phyloP scores from a whole-genome alignment of 2,888 invertebrate species.

The Erebia palarica region DNA sequence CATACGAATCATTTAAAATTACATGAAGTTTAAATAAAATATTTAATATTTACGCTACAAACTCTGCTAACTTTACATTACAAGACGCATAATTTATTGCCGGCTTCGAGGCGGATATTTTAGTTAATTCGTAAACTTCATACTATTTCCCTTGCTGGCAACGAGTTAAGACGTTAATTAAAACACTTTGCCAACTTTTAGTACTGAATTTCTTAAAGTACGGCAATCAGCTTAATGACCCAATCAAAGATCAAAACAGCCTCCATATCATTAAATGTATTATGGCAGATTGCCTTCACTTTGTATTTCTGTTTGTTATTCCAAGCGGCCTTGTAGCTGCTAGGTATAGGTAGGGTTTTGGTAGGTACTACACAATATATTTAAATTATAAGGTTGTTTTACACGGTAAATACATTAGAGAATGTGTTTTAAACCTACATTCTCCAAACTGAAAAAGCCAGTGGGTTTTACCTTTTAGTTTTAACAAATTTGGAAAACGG shows the following conservation, averaged over 20 bases:
- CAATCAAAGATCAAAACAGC: conserved; percentile 77
- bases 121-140: conserved; percentile 79
- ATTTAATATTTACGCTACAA: conserved; percentile 26
- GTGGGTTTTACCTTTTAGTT: too few species aligned
- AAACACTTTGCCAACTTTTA: conserved; percentile 79
- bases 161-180: conserved; percentile 78
- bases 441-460: too few species aligned
- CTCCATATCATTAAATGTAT: conserved; percentile 29
- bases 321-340: not conserved
- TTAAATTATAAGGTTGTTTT: too few species aligned
- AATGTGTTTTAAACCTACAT: too few species aligned
- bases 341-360: not conserved
- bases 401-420: too few species aligned
- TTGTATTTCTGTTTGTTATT: not conserved
- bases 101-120: conserved; percentile 61
- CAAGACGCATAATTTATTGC: conserved; percentile 42
- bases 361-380: too few species aligned
- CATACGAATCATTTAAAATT: not conserved
- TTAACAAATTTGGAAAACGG: too few species aligned
- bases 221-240: conserved; percentile 77
- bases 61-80: conserved; percentile 34
- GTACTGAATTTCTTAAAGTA: conserved; percentile 77
- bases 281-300: conserved; percentile 8
- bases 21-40: conserved; percentile 13
- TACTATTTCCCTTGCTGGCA: conserved; percentile 68